Evolutionary conservation across 2,113 vertebrate species (phyloP), one percentile per base, ranked within the genome.

Genomic region (Vulpes lagopus): DNA sequence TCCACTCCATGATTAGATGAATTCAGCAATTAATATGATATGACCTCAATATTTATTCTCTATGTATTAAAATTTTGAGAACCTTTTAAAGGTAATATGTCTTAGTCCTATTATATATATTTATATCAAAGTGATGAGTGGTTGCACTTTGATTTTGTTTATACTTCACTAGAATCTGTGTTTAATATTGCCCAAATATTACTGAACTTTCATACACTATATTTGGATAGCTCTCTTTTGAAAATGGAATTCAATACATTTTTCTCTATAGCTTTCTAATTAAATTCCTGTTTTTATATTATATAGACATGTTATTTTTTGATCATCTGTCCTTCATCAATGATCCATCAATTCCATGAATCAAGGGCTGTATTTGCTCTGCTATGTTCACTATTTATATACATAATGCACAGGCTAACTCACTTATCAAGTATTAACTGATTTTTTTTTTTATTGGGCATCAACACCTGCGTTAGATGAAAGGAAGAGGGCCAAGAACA

Each of bases 271-370:
- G 2, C 49, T 91, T 95, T 94, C 32, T 81, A 74, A 92, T 38
- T 92, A 32, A 43, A 43, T 3, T 86, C 83, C 14, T 97, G 23
- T 64, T 89, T 94, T 92, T 82, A 80, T 38, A 81, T 89, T 95
- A 14, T 85, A 64, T 71, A 25, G 5, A 3, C 57, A 25, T 57
- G 0, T 67, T 84, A 22, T 80, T 8, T 43, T 81, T 64, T 74
- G 5, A 81, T 71, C 6, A 35, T 71, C 4, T 71, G 22, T 25
- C 76, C 11, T 65, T 74, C 60, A 91, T 73, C 69, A 85, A 60
- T 55, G 32, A 80, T 43, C 22, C 16, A 25, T 64, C 17, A 88
- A 25, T 83, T 95, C 38, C 38, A 51, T 43, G 43, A 38, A 93
- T 49, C 8, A 67, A 10, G 9, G 16, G 20, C 9, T 79, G 17